Conservation (phyloP, 2,888 invertebrate species). For the Netelia virgata region DNA sequence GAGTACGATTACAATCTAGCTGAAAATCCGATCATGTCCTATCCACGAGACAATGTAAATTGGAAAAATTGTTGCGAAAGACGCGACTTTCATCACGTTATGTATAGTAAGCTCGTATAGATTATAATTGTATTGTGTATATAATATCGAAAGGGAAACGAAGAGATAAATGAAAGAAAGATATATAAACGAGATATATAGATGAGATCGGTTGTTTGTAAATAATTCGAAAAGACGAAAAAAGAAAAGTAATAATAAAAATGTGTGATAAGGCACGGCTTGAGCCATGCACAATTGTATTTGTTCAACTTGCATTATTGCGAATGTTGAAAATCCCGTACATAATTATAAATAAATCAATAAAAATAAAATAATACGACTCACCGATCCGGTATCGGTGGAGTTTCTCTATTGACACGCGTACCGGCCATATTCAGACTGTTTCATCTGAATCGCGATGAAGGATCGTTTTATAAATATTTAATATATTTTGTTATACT, state of each 20-base stretch:
- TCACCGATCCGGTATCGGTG: slow-evolving; percentile 46
- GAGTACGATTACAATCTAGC: slow-evolving; percentile 20
- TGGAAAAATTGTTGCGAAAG: slow-evolving; percentile 19
- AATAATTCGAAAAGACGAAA: slow-evolving; percentile 69
- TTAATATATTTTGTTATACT: slow-evolving; percentile 85
- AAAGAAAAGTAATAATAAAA: slow-evolving; percentile 63
- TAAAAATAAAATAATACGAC: neutral
- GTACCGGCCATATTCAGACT: slow-evolving; percentile 51
- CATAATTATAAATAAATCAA: neutral
- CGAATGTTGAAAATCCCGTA: slow-evolving; percentile 70
- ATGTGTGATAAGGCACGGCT: slow-evolving; percentile 83
- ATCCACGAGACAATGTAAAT: slow-evolving; percentile 36
- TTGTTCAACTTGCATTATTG: slow-evolving; percentile 78
- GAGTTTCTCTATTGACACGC: neutral
- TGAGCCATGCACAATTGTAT: slow-evolving; percentile 82
- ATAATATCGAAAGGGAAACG: slow-evolving; percentile 15
- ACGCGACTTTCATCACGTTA: slow-evolving; percentile 34
- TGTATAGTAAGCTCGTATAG: slow-evolving; percentile 47
- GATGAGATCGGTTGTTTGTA: slow-evolving; percentile 74
- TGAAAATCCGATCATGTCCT: slow-evolving; percentile 30
- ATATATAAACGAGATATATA: slow-evolving; percentile 48
- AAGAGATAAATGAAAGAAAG: slow-evolving; percentile 53
- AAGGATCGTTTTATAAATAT: slow-evolving; percentile 82
- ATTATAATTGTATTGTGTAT: slow-evolving; percentile 43
- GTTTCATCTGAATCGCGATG: slow-evolving; percentile 77